A percentile compares a stretch with the other conserved stretches of the same genome.
Evolutionary conservation across 1,140 invertebrate species (phyloP).

Genomic region (Saccostrea cuccullata): DNA sequence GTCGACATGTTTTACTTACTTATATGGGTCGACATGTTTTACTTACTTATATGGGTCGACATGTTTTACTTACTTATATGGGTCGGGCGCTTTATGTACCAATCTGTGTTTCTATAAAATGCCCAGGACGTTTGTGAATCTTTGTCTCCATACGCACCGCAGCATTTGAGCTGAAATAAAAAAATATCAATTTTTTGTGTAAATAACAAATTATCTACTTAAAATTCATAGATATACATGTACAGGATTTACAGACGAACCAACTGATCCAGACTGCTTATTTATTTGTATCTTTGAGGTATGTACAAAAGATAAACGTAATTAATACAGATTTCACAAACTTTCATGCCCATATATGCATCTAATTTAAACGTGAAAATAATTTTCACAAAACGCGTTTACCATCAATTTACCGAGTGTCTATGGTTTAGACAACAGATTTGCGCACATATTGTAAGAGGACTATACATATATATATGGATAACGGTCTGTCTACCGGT

Average conservation of each 20-base stretch:
- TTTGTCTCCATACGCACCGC: constrained; percentile 45
- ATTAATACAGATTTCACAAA: too few relatives aligned
- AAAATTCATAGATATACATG: too few relatives aligned
- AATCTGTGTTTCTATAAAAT: constrained; percentile 42
- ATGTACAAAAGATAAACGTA: too few relatives aligned
- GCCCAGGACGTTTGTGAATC: constrained; percentile 42
- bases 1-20: too few relatives aligned
- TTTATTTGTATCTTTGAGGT: too few relatives aligned
- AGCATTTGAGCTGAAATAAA: constrained; percentile 51
- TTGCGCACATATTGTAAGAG: background rate
- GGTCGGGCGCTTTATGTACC: constrained; percentile 24
- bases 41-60: constrained; percentile 45
- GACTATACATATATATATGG: background rate
- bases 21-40: too few relatives aligned
- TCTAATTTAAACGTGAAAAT: too few relatives aligned
- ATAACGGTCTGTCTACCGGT: background rate
- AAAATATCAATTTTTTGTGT: background rate
- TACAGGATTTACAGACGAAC: too few relatives aligned
- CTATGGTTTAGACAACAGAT: background rate
- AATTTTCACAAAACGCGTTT: too few relatives aligned
- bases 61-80: constrained; percentile 48
- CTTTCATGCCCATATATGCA: too few relatives aligned
- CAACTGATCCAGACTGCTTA: too few relatives aligned
- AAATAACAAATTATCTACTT: background rate
- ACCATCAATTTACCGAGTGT: too few relatives aligned